Conservation (phyloP, 2,888 invertebrate genomes). For the Vandiemenella viatica region DNA sequence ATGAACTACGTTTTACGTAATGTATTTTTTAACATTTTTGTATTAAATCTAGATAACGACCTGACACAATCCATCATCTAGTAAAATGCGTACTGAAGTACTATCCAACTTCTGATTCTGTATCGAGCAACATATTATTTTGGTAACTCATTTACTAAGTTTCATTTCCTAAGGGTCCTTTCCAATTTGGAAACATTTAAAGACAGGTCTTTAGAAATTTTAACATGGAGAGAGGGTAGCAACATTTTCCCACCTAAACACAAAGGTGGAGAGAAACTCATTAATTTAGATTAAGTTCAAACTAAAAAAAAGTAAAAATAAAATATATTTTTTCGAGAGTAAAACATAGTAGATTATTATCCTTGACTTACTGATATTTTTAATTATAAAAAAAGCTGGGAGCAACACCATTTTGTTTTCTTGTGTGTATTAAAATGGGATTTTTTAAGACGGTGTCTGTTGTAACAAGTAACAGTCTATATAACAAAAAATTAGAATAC, state of each 20-base stretch:
- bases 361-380: not conserved
- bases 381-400: not conserved
- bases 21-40: not conserved
- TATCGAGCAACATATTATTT: not conserved
- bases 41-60: constrained; percentile 14
- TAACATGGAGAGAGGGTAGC: no score
- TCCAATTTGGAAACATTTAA: no score
- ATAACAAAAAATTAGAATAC: not conserved
- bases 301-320: not conserved
- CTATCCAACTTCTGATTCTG: not conserved
- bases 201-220: no score
- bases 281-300: not conserved
- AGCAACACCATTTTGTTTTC: not conserved
- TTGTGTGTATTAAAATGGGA: not conserved
- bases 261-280: not conserved
- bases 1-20: no score
- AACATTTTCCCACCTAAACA: no score
- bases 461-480: not conserved
- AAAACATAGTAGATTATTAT: not conserved
- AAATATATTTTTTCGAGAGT: not conserved
- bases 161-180: no score
- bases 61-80: constrained; percentile 9
- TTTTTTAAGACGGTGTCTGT: not conserved
- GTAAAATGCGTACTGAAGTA: not conserved
- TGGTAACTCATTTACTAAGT: not conserved